Percentiles rank a stretch among this genome's conserved stretches.
Evolutionary conservation across 2,797 vertebrate species (phyloP).

Genomic region (Morelia viridis): DNA sequence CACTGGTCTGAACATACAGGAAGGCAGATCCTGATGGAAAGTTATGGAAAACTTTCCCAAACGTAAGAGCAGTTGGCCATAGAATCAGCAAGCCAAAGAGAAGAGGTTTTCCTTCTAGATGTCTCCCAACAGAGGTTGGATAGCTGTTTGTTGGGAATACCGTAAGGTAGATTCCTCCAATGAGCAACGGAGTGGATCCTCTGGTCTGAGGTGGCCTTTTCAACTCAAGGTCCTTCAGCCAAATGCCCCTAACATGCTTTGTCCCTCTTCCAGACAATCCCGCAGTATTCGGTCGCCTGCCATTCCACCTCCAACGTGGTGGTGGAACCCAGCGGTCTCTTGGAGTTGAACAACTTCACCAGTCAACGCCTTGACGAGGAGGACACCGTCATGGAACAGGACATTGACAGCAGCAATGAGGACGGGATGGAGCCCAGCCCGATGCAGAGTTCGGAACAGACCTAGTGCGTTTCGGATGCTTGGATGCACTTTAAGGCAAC

Average conservation of each 20-base stretch:
- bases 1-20: too few relatives aligned
- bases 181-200: too few relatives aligned
- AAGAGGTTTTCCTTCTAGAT: too few relatives aligned
- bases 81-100: too few relatives aligned
- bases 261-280: slow-evolving; percentile 84
- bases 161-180: too few relatives aligned
- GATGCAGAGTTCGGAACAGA: slow-evolving; percentile 75
- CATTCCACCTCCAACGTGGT: slow-evolving; percentile 98
- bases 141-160: too few relatives aligned
- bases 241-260: neutral
- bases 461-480: slow-evolving; percentile 67
- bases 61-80: too few relatives aligned
- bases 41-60: too few relatives aligned
- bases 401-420: slow-evolving; percentile 89
- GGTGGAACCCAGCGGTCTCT: slow-evolving; percentile 96
- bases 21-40: too few relatives aligned
- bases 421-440: slow-evolving; percentile 77
- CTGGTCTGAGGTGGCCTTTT: too few relatives aligned
- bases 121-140: too few relatives aligned
- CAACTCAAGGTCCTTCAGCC: too few relatives aligned
- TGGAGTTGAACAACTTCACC: slow-evolving; percentile 97
- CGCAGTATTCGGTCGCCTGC: slow-evolving; percentile 95
- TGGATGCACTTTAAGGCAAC: slow-evolving; percentile 71
- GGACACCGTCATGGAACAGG: slow-evolving; percentile 90
- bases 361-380: slow-evolving; percentile 94